A percentile compares a stretch with the other conserved stretches of the same genome.
Evolutionary conservation across 2,113 vertebrate genomes (phyloP).

Genomic region (Gopherus evgoodei): DNA sequence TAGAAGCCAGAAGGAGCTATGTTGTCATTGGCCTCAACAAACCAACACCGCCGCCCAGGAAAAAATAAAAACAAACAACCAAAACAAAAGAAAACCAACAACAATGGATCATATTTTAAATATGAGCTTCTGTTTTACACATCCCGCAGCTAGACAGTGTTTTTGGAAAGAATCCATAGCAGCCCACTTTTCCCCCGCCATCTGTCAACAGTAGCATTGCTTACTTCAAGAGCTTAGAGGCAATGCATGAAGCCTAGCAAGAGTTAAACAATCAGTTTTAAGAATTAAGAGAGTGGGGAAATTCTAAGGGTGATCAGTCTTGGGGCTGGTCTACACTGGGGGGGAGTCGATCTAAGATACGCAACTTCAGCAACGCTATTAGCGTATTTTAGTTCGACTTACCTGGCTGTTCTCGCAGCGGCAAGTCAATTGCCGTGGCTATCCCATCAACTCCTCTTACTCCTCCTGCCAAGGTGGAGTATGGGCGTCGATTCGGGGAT

Average conservation of each 20-base stretch:
- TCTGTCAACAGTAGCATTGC: constrained; percentile 79
- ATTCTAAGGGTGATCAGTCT: constrained; percentile 70
- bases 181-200: constrained; percentile 72
- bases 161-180: constrained; percentile 77
- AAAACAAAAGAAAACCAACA: constrained; percentile 59
- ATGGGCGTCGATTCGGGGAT: no score
- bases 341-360: no score
- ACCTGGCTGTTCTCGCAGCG: no score
- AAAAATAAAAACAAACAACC: constrained; percentile 46
- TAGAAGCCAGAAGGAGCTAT: constrained; percentile 62
- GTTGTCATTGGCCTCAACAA: constrained; percentile 74
- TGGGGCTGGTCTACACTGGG: no score
- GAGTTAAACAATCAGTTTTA: constrained; percentile 75
- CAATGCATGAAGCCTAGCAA: constrained; percentile 62
- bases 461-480: no score
- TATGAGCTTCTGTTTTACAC: constrained; percentile 60
- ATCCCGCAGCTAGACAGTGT: constrained; percentile 70
- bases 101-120: constrained; percentile 62
- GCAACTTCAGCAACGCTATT: no score
- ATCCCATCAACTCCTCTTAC: no score
- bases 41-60: constrained; percentile 20
- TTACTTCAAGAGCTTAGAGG: constrained; percentile 72
- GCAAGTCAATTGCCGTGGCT: no score
- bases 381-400: no score
- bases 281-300: constrained; percentile 73